Percentiles rank a stretch among this genome's conserved stretches.
These are phyloP conservation scores for Eupithecia vulgata DNA, from an alignment of 2,888 invertebrate species.

Conservation along the genomic window DNA sequence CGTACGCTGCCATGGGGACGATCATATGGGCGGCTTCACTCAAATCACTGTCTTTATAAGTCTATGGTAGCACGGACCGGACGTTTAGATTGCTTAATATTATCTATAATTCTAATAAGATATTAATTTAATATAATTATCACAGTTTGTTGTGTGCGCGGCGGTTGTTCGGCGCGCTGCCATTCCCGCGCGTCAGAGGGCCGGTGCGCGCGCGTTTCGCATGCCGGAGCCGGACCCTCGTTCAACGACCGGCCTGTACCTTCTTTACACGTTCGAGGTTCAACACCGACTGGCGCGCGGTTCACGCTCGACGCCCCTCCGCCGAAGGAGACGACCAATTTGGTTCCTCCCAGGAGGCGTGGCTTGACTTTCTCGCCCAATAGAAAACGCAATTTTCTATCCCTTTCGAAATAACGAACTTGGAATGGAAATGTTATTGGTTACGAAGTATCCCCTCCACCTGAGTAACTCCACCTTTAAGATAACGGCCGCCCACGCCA, in stretches of 20 bases:
- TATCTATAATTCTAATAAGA: slow-evolving; percentile 62
- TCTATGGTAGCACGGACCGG: slow-evolving; percentile 76
- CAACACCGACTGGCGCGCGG: slow-evolving; percentile 81
- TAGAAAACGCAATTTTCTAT: slow-evolving; percentile 61
- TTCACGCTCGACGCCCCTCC: slow-evolving; percentile 78
- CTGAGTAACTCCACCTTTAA: slow-evolving; percentile 53
- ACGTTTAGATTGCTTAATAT: slow-evolving; percentile 67
- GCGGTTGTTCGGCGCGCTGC: slow-evolving; percentile 79
- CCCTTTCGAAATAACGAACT: slow-evolving; percentile 65
- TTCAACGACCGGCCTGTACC: slow-evolving; percentile 69
- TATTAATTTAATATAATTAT: slow-evolving; percentile 73
- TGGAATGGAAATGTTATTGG: slow-evolving; percentile 64
- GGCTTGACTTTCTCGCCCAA: slow-evolving; percentile 61
- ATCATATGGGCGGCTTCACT: slow-evolving; percentile 84
- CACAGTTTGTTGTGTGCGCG: slow-evolving; percentile 79
- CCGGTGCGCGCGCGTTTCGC: slow-evolving; percentile 75
- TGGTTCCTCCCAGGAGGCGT: slow-evolving; percentile 70
- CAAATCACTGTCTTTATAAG: slow-evolving; percentile 81
- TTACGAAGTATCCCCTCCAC: slow-evolving; percentile 60
- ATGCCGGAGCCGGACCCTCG: slow-evolving; percentile 62
- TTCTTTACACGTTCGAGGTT: slow-evolving; percentile 73
- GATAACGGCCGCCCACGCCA: slow-evolving; percentile 61
- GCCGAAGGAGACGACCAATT: slow-evolving; percentile 78
- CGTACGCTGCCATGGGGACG: slow-evolving; percentile 90
- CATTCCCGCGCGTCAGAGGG: slow-evolving; percentile 77